Evolutionary conservation across 2,113 vertebrate genomes (phyloP).

Genomic region (Myocastor coypus): DNA sequence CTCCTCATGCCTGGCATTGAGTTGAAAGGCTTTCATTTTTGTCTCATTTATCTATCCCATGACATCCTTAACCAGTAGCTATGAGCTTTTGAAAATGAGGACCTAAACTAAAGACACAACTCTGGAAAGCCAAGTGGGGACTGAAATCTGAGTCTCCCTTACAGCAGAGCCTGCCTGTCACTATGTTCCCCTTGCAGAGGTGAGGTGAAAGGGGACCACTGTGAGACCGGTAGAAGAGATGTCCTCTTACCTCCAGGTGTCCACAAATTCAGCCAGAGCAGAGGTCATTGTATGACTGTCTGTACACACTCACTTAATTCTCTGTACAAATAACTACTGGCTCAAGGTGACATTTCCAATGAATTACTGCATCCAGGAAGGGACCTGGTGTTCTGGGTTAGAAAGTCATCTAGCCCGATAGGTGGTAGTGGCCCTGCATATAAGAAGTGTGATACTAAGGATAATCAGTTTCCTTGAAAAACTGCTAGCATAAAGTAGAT

Average conservation of each 20-base stretch:
- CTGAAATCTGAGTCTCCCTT: not conserved
- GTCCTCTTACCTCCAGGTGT: not conserved
- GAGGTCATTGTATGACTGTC: not conserved
- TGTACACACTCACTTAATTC: not conserved
- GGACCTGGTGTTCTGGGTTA: not conserved
- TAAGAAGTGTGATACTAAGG: not conserved
- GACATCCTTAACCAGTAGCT: no score
- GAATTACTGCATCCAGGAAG: not conserved
- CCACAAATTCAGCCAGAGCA: not conserved
- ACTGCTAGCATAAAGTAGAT: conserved; percentile 55
- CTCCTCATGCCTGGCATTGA: not conserved
- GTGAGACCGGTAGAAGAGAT: not conserved
- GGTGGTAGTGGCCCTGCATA: not conserved
- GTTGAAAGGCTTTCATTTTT: not conserved
- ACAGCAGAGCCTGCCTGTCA: not conserved
- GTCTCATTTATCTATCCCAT: not conserved
- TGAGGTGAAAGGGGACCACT: not conserved
- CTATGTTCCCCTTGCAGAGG: not conserved
- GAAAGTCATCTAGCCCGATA: conserved; percentile 14
- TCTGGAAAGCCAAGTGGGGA: not conserved
- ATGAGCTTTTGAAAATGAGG: not conserved
- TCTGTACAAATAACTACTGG: not conserved
- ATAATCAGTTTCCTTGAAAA: conserved; percentile 70
- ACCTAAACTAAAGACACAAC: not conserved
- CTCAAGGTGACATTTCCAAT: not conserved